A percentile compares a stretch with the other conserved stretches of the same genome.
Conservation (phyloP, 1,140 invertebrate genomes). For the Triops longicaudatus region DNA sequence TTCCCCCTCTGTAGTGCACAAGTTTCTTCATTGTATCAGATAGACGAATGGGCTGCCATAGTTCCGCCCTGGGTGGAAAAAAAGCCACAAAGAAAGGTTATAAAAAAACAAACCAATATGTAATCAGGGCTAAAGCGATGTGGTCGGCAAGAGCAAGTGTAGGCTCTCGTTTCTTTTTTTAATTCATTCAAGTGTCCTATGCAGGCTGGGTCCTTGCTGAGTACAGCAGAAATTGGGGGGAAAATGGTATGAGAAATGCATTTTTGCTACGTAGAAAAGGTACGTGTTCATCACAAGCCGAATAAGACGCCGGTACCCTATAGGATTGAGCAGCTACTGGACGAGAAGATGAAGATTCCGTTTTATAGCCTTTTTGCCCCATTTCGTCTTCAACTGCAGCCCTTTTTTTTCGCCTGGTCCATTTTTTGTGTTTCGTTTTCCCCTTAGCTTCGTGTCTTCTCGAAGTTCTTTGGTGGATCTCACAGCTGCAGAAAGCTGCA, state of each 20-base stretch:
- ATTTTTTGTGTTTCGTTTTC: not conserved
- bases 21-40: not conserved
- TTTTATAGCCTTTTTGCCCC: conserved; percentile 12
- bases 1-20: not conserved
- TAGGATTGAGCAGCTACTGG: not conserved
- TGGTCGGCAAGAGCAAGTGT: not conserved
- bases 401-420: not conserved
- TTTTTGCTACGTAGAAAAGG: not conserved
- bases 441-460: not conserved
- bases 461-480: not conserved
- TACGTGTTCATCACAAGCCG: not conserved
- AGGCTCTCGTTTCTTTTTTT: not conserved
- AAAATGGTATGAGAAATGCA: not conserved
- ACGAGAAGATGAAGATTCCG: conserved; percentile 12
- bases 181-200: not conserved
- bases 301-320: not conserved
- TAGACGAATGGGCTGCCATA: not conserved
- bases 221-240: not conserved
- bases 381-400: not conserved
- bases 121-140: not conserved
- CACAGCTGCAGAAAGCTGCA: not conserved
- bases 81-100: not conserved
- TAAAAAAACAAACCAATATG: not conserved
- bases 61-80: not conserved
- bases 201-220: not conserved